Evolutionary conservation across 2,888 invertebrate species (phyloP).

Genomic region (Polydrusus cervinus): DNA sequence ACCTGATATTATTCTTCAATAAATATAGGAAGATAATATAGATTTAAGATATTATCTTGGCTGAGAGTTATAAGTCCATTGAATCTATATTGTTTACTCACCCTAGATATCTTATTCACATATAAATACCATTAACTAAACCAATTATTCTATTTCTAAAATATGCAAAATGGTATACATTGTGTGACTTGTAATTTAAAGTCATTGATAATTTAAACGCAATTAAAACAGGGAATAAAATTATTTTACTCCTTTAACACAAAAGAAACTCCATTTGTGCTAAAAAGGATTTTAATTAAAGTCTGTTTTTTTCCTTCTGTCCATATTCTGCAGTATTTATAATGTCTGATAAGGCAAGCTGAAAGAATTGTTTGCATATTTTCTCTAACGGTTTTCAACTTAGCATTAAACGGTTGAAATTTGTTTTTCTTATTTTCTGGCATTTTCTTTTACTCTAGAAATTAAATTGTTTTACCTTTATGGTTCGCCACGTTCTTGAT

Average conservation of each 20-base stretch:
- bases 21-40: too few relatives aligned
- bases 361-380: constrained; percentile 13
- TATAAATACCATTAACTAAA: too few relatives aligned
- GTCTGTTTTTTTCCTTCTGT: constrained; percentile 4
- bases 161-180: background rate
- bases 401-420: background rate
- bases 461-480: too few relatives aligned
- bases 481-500: background rate
- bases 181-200: background rate
- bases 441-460: background rate
- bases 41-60: too few relatives aligned
- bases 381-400: background rate
- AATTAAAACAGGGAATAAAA: background rate
- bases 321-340: constrained; percentile 15
- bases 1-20: too few relatives aligned
- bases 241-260: background rate
- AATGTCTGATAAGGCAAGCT: constrained; percentile 9
- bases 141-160: too few relatives aligned
- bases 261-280: background rate
- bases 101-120: background rate
- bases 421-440: background rate
- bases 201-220: background rate
- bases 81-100: background rate
- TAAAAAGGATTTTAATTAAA: constrained; percentile 25
- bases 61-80: too few relatives aligned